Evolutionary conservation across 2,113 vertebrate species (phyloP).

Genomic region (Scatophagus argus): DNA sequence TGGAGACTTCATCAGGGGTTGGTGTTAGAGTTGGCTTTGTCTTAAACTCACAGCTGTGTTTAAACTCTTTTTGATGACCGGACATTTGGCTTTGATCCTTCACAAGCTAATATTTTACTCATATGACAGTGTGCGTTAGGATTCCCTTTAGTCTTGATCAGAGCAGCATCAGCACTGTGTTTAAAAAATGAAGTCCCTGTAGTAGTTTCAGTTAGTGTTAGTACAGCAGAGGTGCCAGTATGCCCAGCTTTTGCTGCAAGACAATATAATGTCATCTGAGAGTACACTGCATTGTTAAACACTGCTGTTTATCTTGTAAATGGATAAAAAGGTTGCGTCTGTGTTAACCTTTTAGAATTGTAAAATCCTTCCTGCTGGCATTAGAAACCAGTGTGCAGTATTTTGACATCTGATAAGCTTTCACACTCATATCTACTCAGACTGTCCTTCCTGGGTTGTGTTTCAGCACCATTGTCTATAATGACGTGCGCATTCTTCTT

Average conservation of each 20-base stretch:
- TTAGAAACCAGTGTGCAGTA: fast-evolving
- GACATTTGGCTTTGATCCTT: not conserved
- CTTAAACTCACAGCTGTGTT: not conserved
- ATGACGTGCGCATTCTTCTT: no score
- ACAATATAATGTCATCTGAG: not conserved
- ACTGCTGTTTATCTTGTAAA: not conserved
- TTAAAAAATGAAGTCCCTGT: no score
- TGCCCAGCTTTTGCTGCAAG: no score
- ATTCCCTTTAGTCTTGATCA: no score
- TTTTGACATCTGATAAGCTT: not conserved
- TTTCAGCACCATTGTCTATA: no score
- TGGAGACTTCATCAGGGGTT: slow-evolving; percentile 95
- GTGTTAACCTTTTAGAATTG: not conserved
- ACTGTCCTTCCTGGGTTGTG: not conserved
- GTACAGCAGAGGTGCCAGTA: no score
- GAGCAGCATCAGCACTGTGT: no score
- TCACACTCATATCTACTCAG: not conserved
- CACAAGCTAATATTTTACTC: not conserved
- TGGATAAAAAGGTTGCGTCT: not conserved
- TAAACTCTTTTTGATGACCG: not conserved
- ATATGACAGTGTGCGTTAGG: no score
- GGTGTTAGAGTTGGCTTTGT: not conserved
- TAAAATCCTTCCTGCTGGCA: not conserved
- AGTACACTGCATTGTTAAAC: no score
- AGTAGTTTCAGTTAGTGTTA: no score